A percentile compares a stretch with the other conserved stretches of the same genome.
Evolutionary conservation across 2,797 vertebrate genomes (phyloP).

Genomic region (Anableps anableps): DNA sequence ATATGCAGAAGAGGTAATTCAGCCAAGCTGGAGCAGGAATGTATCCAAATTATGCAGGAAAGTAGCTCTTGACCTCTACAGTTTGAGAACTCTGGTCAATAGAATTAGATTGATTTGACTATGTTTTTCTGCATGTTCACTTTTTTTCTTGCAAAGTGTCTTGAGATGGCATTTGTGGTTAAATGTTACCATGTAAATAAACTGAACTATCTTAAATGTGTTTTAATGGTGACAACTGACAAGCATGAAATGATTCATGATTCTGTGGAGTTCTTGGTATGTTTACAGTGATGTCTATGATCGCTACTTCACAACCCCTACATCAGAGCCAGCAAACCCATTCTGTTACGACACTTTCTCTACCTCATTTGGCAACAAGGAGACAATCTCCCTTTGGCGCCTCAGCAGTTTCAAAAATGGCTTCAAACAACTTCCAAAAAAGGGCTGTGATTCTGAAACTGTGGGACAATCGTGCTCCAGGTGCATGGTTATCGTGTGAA

Average conservation of each 20-base stretch:
- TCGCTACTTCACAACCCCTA: not conserved
- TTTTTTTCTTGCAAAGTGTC: not conserved
- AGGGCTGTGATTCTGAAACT: not conserved
- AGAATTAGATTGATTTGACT: not conserved
- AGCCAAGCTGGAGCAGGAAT: not conserved
- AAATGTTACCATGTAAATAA: not conserved
- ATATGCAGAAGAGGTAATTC: not conserved
- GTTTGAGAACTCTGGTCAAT: not conserved
- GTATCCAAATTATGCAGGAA: not conserved
- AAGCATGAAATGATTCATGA: not conserved
- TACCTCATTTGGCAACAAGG: not conserved
- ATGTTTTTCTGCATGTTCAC: not conserved
- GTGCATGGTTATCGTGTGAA: not conserved
- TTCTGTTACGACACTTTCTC: not conserved
- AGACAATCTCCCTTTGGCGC: not conserved
- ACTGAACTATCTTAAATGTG: not conserved
- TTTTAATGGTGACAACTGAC: not conserved
- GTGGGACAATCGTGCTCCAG: not conserved
- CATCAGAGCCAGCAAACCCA: not conserved
- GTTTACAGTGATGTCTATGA: not conserved
- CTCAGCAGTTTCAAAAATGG: not conserved
- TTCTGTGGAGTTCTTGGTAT: not conserved
- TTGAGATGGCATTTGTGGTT: not conserved
- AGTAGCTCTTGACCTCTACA: not conserved
- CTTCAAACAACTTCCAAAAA: not conserved